Evolutionary conservation across 1,140 invertebrate genomes (phyloP).

Genomic region (Mylabris phalerata): DNA sequence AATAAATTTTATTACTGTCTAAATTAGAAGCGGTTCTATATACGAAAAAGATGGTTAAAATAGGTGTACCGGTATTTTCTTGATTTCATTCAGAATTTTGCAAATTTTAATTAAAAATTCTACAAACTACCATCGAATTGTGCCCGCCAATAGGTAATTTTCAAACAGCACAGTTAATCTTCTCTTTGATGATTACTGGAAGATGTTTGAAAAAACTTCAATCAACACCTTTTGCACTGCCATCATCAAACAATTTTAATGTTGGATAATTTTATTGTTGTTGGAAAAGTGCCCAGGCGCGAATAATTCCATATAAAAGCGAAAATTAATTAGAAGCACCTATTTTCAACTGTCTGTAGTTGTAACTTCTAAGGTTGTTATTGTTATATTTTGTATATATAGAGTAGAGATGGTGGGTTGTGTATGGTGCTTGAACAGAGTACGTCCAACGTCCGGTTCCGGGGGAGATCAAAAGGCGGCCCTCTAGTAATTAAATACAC

Average conservation of each 20-base stretch:
- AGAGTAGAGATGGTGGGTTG: background rate
- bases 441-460: slow-evolving; percentile 37
- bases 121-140: background rate
- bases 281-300: background rate
- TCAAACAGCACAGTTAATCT: too few relatives aligned
- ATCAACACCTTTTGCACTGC: too few relatives aligned
- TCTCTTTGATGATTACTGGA: too few relatives aligned
- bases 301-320: background rate
- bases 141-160: background rate
- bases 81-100: slow-evolving; percentile 5
- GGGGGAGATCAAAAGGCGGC: slow-evolving; percentile 36
- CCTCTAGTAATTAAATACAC: slow-evolving; percentile 40
- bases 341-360: slow-evolving; percentile 22
- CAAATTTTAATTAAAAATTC: slow-evolving; percentile 11
- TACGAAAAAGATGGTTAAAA: slow-evolving; percentile 4
- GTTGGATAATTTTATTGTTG: background rate
- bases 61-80: slow-evolving; percentile 11
- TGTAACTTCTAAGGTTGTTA: slow-evolving; percentile 34
- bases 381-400: background rate
- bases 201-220: too few relatives aligned
- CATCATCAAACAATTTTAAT: background rate
- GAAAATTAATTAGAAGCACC: slow-evolving; percentile 25
- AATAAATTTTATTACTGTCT: slow-evolving; percentile 17
- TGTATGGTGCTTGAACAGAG: slow-evolving; percentile 26
- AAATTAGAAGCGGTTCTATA: slow-evolving; percentile 4